phyloP scores from a whole-genome alignment of 1,140 invertebrate genomes.

The Adelges cooleyi region DNA sequence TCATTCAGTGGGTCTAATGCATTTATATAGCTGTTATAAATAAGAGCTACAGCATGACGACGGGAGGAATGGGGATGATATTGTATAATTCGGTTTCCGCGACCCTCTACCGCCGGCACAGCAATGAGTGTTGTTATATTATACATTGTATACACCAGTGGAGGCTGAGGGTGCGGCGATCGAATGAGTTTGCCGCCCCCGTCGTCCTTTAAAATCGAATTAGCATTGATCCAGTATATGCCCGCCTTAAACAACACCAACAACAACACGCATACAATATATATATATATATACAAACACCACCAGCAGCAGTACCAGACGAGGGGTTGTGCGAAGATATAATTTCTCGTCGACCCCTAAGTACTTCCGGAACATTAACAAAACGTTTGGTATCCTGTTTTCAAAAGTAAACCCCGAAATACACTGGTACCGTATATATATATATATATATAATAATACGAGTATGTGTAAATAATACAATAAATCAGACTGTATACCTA shows the following conservation, averaged over 20 bases:
- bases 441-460: no score
- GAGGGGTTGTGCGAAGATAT: conserved; percentile 10
- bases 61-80: not conserved
- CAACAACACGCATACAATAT: not conserved
- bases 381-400: conserved; percentile 16
- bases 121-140: not conserved
- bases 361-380: conserved; percentile 11
- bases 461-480: not conserved
- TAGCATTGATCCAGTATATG: conserved; percentile 25
- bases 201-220: conserved; percentile 30
- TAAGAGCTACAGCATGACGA: no score
- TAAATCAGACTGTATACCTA: not conserved
- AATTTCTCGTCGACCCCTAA: conserved; percentile 12
- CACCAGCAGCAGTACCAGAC: not conserved
- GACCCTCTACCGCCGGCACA: not conserved
- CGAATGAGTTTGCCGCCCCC: conserved; percentile 27
- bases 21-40: no score
- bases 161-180: not conserved
- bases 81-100: conserved; percentile 6
- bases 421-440: no score
- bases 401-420: conserved; percentile 3
- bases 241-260: not conserved
- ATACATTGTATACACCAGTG: no score
- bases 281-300: not conserved
- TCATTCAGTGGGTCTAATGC: no score